Conservation (phyloP, 2,113 vertebrate genomes). For the Climacteris rufus region DNA sequence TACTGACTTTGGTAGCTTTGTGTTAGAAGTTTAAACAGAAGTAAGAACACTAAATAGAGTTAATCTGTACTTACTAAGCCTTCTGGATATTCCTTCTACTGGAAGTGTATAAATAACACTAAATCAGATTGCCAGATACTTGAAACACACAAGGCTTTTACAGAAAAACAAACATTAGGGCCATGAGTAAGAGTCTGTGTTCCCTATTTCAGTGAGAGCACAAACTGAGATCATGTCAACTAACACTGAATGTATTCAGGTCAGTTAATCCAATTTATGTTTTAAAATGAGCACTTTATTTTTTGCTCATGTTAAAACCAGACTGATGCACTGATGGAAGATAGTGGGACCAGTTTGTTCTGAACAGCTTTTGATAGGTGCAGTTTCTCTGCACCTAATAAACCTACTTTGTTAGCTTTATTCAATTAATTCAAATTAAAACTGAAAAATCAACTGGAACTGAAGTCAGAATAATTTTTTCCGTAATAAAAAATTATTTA, state of each 20-base stretch:
- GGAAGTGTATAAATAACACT: background rate
- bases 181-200: background rate
- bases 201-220: background rate
- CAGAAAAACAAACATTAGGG: background rate
- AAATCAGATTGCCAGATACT: background rate
- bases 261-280: background rate
- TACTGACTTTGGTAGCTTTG: background rate
- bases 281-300: background rate
- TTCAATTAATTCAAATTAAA: background rate
- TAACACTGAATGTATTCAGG: background rate
- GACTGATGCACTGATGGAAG: background rate
- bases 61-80: background rate
- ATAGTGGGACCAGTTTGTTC: background rate
- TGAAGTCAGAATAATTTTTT: background rate
- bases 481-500: background rate
- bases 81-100: background rate
- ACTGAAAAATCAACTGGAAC: background rate
- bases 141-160: background rate
- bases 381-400: too few species aligned
- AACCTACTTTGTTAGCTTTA: too few species aligned
- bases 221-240: background rate
- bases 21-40: constrained; percentile 11
- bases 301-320: background rate
- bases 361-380: background rate
- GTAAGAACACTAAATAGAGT: background rate